Conservation (phyloP, 1,140 invertebrate genomes). For the Aplysia californica region DNA sequence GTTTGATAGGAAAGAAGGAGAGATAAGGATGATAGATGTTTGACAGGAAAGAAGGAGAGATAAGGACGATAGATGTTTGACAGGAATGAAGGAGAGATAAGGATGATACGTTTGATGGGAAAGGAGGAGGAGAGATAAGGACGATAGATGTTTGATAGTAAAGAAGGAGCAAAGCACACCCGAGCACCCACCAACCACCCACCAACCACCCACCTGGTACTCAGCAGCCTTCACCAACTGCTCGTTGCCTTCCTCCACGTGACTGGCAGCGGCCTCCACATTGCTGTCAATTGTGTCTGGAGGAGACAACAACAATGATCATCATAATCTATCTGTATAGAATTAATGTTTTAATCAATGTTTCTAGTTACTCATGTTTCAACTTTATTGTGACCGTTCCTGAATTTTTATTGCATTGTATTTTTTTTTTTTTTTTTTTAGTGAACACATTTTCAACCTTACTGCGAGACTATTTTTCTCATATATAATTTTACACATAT, state of each 20-base stretch:
- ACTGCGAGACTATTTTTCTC: too few species aligned
- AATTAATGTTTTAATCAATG: too few species aligned
- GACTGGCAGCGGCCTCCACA: constrained; percentile 87
- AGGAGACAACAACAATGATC: constrained; percentile 19
- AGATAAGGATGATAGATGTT: too few species aligned
- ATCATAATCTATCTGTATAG: not conserved
- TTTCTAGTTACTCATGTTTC: too few species aligned
- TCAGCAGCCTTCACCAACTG: constrained; percentile 85
- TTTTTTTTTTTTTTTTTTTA: too few species aligned
- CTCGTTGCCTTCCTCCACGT: constrained; percentile 83
- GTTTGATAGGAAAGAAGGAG: too few species aligned
- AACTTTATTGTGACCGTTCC: too few species aligned
- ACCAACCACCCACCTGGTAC: constrained; percentile 75
- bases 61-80: not conserved
- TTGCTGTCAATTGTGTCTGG: constrained; percentile 96
- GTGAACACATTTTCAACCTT: too few species aligned
- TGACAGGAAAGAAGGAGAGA: too few species aligned
- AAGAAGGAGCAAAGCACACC: too few species aligned
- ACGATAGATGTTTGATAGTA: not conserved
- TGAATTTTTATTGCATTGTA: not conserved
- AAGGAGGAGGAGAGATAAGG: not conserved
- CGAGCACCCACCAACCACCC: not conserved
- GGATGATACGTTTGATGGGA: not conserved
- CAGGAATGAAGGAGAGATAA: not conserved
- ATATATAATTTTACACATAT: too few species aligned